A percentile compares a stretch with the other conserved stretches of the same genome.
phyloP scores from a whole-genome alignment of 2,888 invertebrate genomes.

The Dastarcus helophoroides region DNA sequence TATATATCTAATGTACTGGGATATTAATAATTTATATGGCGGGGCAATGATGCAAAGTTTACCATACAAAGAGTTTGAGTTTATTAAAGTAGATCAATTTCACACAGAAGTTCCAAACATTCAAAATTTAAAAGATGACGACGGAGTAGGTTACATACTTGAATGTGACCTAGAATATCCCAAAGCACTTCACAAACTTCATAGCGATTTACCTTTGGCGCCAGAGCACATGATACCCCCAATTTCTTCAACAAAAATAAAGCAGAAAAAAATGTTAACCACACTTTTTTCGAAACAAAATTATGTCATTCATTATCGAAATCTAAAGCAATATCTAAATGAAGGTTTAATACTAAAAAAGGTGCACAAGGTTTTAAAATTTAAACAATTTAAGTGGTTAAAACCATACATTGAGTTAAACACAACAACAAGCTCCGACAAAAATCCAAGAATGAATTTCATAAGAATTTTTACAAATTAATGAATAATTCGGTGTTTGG shows the following conservation, averaged over 20 bases:
- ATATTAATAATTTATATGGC: constrained; percentile 24
- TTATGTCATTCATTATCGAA: constrained; percentile 19
- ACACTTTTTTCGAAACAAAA: constrained; percentile 15
- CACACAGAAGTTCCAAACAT: constrained; percentile 7
- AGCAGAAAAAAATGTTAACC: constrained; percentile 13
- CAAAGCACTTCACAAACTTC: constrained; percentile 22
- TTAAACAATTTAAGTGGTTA: constrained; percentile 26
- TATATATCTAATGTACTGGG: constrained; percentile 21
- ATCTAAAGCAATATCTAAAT: constrained; percentile 16
- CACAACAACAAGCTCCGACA: constrained; percentile 22
- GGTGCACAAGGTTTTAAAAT: constrained; percentile 22
- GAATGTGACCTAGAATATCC: constrained; percentile 33
- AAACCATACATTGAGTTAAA: constrained; percentile 28
- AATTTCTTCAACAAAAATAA: constrained; percentile 2
- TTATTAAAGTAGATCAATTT: constrained; percentile 15
- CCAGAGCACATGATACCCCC: constrained; percentile 10
- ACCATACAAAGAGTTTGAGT: constrained; percentile 22
- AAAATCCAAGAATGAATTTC: constrained; percentile 5
- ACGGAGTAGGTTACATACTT: constrained; percentile 24
- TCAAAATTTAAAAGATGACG: constrained; percentile 9
- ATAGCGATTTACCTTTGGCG: constrained; percentile 9
- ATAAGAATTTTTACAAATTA: constrained; percentile 9
- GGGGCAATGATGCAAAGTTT: constrained; percentile 19
- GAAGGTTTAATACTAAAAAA: constrained; percentile 17
- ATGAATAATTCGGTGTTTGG: constrained; percentile 10